A percentile compares a stretch with the other conserved stretches of the same genome.
Conservation (phyloP, 2,113 vertebrate species). For the Haemorhous mexicanus region DNA sequence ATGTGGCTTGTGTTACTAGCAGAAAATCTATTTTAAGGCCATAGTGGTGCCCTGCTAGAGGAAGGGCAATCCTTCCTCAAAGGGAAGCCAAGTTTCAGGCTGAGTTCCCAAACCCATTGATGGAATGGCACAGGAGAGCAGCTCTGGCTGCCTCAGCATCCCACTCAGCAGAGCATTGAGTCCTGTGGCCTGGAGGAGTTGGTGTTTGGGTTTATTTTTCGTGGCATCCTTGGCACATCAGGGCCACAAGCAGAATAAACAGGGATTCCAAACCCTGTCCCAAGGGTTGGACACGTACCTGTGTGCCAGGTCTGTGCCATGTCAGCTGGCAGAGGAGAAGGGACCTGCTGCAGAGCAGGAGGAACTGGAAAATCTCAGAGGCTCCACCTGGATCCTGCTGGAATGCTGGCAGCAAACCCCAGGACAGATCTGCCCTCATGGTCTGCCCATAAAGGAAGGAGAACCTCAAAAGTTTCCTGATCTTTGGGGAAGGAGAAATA, state of each 20-base stretch:
- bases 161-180: accelerated
- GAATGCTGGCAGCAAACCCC: background rate
- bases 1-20: background rate
- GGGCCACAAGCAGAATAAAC: background rate
- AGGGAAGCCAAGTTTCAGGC: background rate
- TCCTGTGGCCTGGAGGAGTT: background rate
- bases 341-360: background rate
- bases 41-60: background rate
- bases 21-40: background rate
- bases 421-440: background rate
- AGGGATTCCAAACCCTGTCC: background rate
- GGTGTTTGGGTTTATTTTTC: background rate
- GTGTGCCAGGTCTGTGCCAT: background rate
- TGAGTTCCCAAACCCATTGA: background rate
- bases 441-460: background rate
- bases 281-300: background rate
- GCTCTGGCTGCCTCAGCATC: background rate
- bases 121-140: background rate
- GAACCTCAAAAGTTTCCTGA: background rate
- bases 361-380: background rate
- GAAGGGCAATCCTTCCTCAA: background rate
- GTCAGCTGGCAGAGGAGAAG: background rate
- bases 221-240: background rate
- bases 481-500: background rate
- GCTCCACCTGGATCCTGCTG: background rate